phyloP scores from a whole-genome alignment of 2,113 vertebrate genomes.

The Anoura caudifer region DNA sequence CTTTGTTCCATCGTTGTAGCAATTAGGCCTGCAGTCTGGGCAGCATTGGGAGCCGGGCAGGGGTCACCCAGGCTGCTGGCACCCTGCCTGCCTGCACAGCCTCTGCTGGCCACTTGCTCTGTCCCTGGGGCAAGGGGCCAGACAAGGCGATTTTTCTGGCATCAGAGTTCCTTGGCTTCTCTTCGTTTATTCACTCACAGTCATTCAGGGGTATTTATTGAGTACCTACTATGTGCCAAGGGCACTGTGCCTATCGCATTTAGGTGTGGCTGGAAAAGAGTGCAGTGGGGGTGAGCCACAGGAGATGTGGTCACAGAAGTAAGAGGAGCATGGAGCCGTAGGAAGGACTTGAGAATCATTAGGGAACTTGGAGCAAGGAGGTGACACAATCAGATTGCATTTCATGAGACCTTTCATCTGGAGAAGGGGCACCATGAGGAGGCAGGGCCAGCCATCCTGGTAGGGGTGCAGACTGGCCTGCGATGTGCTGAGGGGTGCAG shows the following conservation, averaged over 20 bases:
- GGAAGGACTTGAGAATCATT: not conserved
- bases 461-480: not conserved
- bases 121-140: not conserved
- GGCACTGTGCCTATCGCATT: not conserved
- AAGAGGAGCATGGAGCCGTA: not conserved
- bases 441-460: not conserved
- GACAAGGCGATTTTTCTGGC: not conserved
- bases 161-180: not conserved
- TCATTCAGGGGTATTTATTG: not conserved
- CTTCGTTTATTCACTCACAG: not conserved
- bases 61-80: not conserved
- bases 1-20: constrained; percentile 45
- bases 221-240: not conserved
- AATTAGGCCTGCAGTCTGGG: constrained; percentile 45
- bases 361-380: not conserved
- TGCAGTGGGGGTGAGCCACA: rapidly evolving
- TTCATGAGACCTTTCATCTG: not conserved
- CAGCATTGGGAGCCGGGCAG: not conserved
- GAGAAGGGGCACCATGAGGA: not conserved
- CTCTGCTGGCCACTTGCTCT: not conserved
- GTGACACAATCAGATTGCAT: not conserved
- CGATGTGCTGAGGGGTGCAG: not conserved
- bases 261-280: not conserved
- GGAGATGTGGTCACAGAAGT: not conserved
- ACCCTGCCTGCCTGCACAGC: not conserved